Evolutionary conservation across 2,113 vertebrate genomes (phyloP), one percentile per base, ranked within the genome.

Genomic region (Rhineura floridana): DNA sequence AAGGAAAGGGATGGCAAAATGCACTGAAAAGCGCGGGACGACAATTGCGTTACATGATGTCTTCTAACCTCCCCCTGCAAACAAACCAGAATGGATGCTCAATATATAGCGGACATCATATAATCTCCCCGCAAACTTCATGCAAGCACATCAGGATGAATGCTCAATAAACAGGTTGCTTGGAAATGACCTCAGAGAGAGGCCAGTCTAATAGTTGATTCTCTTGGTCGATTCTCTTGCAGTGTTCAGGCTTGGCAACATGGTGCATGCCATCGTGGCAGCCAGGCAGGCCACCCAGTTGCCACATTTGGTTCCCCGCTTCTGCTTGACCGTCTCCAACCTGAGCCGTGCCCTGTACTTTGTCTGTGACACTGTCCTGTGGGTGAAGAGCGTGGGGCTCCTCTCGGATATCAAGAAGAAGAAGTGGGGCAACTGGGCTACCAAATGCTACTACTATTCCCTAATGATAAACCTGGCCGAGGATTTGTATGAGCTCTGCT

Each of bases 181-280:
- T n/a, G 28, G 36, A 72, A 39, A 42, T 13, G 19, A n/a, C n/a
- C n/a, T n/a, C n/a, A n/a, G n/a, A n/a, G n/a, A n/a, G n/a, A 0
- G 23, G 65, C 75, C 0, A 0, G 55, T 4, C 83, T 95, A 87
- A 95, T 83, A 28, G 30, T 3, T 87, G n/a, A n/a, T n/a, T n/a
- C n/a, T n/a, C n/a, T n/a, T n/a, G n/a, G 4, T 90, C 93, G 83
- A 21, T 89, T 97, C 89, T 96, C 94, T 97, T 95, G 94, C 97
- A 99, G 99, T 99, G 96, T 96, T 99, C 94, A 96, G 98, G 50
- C 97, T 99, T 78, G 99, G 98, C 84, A 99, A 98, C 50, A 93
- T 96, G 82, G 91, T 98, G 12, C 98, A 98, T 1, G 97, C 98
- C 65, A 76, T 99, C 44, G 96, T 98, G 86, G 97, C 98, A 13